These are phyloP conservation scores for Lacerta viridis DNA, from an alignment of 2,797 vertebrate species.

Conservation along the genomic window DNA sequence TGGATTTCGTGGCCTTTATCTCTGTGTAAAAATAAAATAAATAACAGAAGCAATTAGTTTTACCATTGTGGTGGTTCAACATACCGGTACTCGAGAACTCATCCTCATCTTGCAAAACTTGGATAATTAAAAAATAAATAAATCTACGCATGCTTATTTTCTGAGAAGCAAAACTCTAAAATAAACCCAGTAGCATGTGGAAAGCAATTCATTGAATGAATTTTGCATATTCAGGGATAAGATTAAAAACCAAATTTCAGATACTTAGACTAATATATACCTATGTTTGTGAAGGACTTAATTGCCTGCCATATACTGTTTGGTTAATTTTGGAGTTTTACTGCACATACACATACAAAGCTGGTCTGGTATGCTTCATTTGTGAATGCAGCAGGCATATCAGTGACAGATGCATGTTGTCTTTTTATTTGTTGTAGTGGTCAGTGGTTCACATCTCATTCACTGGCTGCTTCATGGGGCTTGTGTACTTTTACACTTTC, in stretches of 20 bases:
- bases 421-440: not conserved
- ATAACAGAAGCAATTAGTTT: not conserved
- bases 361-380: not conserved
- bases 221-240: not conserved
- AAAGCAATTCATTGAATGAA: not conserved
- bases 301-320: too few relatives aligned
- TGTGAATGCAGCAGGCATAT: not conserved
- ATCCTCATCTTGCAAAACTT: not conserved
- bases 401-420: not conserved
- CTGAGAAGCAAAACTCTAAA: not conserved
- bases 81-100: not conserved
- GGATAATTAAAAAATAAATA: not conserved
- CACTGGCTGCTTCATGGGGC: not conserved
- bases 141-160: not conserved
- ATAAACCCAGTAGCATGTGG: not conserved
- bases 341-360: too few relatives aligned
- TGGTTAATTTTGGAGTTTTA: too few relatives aligned
- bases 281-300: not conserved
- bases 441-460: not conserved
- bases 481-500: not conserved
- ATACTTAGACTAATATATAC: not conserved
- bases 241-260: not conserved
- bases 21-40: slow-evolving; percentile 51
- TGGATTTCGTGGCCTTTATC: slow-evolving; percentile 25
- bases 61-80: not conserved